Conservation (phyloP, 1,140 invertebrate genomes). For the Macrotrachela quadricornifera region DNA sequence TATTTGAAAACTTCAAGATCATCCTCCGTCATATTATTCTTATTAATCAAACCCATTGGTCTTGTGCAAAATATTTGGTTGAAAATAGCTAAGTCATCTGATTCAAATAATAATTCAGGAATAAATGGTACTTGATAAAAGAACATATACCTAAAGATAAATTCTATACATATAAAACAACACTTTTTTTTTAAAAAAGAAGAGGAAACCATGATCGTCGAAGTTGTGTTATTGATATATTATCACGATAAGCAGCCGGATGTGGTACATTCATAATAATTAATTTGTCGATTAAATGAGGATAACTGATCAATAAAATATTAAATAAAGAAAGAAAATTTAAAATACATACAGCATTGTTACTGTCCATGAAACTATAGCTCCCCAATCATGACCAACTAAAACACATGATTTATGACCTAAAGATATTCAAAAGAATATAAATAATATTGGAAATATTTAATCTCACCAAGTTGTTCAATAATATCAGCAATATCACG, state of each 20-base stretch:
- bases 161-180: neutral
- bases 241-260: conserved; percentile 43
- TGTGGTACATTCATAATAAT: conserved; percentile 51
- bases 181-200: neutral
- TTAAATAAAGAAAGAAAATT: too few species aligned
- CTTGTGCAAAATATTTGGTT: conserved; percentile 37
- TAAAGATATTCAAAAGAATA: conserved; percentile 6
- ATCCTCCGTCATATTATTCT: conserved; percentile 26
- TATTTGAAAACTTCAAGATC: conserved; percentile 56
- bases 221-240: conserved; percentile 34
- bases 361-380: conserved; percentile 37
- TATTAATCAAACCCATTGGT: conserved; percentile 16
- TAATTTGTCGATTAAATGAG: conserved; percentile 47
- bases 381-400: conserved; percentile 60
- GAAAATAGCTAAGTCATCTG: conserved; percentile 43
- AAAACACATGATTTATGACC: conserved; percentile 32
- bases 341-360: conserved; percentile 19
- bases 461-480: conserved; percentile 17
- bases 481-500: conserved; percentile 49
- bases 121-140: conserved; percentile 49
- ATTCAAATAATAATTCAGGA: conserved; percentile 41
- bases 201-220: conserved; percentile 29
- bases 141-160: conserved; percentile 42
- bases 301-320: conserved; percentile 25
- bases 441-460: neutral